Evolutionary conservation across 2,113 vertebrate species (phyloP).

Genomic region (Cyphomyrus discorhynchus): DNA sequence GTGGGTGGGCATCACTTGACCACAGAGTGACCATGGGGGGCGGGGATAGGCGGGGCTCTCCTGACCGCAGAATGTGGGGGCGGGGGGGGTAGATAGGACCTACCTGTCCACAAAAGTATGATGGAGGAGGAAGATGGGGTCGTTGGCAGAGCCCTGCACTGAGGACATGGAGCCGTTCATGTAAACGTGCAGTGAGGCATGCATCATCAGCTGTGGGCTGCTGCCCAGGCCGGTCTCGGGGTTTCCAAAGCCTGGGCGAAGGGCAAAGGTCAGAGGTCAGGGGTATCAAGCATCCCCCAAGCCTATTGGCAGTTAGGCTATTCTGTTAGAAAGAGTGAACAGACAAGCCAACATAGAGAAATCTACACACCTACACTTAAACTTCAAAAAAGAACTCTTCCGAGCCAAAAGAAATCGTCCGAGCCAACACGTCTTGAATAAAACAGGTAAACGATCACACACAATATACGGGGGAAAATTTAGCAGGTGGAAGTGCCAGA

Average conservation of each 20-base stretch:
- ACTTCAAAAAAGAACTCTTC: no score
- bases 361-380: neutral
- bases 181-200: slow-evolving; percentile 72
- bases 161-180: slow-evolving; percentile 78
- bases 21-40: slow-evolving; percentile 38
- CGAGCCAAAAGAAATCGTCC: no score
- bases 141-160: slow-evolving; percentile 72
- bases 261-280: neutral
- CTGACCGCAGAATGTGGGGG: neutral
- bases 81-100: slow-evolving; percentile 18
- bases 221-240: neutral
- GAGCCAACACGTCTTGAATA: neutral
- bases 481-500: neutral
- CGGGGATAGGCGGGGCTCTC: no score
- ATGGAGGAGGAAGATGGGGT: slow-evolving; percentile 71
- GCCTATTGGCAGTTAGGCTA: neutral
- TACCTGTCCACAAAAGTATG: slow-evolving; percentile 76
- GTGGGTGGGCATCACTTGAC: slow-evolving; percentile 60
- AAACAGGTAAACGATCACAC: neutral
- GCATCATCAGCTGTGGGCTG: slow-evolving; percentile 40
- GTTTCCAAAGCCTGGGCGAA: neutral
- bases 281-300: neutral
- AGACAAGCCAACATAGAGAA: neutral
- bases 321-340: neutral
- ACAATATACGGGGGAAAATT: neutral